These are phyloP conservation scores for Pseudomugil tenellus DNA, from an alignment of 2,797 vertebrate species.

Conservation along the genomic window DNA sequence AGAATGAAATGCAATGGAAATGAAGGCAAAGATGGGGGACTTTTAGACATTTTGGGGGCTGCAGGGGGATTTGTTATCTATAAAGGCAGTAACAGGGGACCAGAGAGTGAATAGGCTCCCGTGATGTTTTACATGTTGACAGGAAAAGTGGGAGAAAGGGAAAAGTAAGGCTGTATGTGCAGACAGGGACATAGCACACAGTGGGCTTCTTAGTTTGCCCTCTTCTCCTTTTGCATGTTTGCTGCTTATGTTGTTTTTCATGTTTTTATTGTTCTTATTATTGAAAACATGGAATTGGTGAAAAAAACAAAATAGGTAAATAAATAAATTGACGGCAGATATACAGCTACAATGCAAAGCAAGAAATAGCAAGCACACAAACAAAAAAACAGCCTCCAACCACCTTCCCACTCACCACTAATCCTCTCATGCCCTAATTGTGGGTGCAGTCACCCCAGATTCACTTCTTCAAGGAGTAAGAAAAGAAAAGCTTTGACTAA, in stretches of 20 bases:
- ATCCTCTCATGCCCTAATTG: slow-evolving; percentile 81
- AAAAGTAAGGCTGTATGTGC: slow-evolving; percentile 34
- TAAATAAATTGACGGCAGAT: slow-evolving; percentile 26
- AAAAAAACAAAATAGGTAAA: slow-evolving; percentile 3
- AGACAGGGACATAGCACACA: slow-evolving; percentile 23
- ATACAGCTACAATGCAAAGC: slow-evolving; percentile 53
- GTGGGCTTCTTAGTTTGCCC: slow-evolving; percentile 47
- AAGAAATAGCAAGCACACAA: slow-evolving; percentile 51
- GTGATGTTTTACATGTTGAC: slow-evolving; percentile 42
- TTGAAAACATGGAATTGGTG: slow-evolving; percentile 51
- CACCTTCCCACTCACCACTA: slow-evolving; percentile 73
- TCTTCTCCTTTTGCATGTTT: slow-evolving; percentile 47
- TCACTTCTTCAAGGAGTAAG: slow-evolving; percentile 50
- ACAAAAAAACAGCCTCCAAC: slow-evolving; percentile 76
- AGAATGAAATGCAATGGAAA: slow-evolving; percentile 68
- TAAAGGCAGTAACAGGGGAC: slow-evolving; percentile 59
- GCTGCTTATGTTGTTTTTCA: slow-evolving; percentile 65
- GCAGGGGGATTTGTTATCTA: slow-evolving; percentile 54
- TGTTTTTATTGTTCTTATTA: slow-evolving; percentile 73
- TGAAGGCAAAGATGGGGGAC: slow-evolving; percentile 59
- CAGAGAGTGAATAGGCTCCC: slow-evolving; percentile 55
- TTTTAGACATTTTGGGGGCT: slow-evolving; percentile 48
- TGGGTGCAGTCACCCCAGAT: slow-evolving; percentile 73
- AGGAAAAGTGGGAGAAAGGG: slow-evolving; percentile 35
- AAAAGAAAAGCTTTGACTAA: slow-evolving; percentile 36